phyloP scores from a whole-genome alignment of 2,797 vertebrate genomes.

The Sebastes cheni region DNA sequence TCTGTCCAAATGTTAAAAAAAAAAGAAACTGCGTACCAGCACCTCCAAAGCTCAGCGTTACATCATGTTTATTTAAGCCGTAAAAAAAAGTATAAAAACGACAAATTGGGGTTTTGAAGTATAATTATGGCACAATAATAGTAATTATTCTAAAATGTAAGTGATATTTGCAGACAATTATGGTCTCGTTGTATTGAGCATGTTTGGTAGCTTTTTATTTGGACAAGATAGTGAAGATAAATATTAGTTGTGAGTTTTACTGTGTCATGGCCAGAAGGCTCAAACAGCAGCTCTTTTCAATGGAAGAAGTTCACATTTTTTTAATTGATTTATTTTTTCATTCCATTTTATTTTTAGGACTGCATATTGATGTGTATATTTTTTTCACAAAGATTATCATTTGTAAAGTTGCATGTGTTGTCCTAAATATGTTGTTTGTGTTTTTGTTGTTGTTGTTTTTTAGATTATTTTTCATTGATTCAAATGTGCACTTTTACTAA shows the following conservation, averaged over 20 bases:
- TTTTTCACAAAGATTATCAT: not conserved
- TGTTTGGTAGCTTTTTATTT: not conserved
- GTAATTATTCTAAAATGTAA: not conserved
- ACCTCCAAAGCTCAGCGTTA: too few relatives aligned
- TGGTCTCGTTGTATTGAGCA: not conserved
- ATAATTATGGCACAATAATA: not conserved
- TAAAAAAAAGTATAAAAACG: not conserved
- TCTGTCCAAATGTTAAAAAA: not conserved
- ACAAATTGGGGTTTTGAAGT: not conserved
- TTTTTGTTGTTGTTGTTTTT: not conserved
- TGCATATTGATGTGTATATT: not conserved
- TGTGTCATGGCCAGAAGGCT: not conserved
- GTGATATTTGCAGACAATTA: not conserved
- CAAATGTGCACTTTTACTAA: slow-evolving; percentile 32
- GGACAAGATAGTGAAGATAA: not conserved
- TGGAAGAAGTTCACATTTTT: slow-evolving; percentile 24
- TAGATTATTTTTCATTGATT: slow-evolving; percentile 14
- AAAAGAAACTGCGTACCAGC: not conserved
- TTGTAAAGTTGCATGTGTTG: slow-evolving; percentile 3
- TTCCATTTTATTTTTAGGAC: slow-evolving; percentile 19
- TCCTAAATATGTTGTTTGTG: not conserved
- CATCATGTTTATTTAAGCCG: too few relatives aligned
- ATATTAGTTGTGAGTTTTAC: not conserved
- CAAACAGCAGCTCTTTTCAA: not conserved
- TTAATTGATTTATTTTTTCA: slow-evolving; percentile 49